Evolutionary conservation across 2,888 invertebrate species (phyloP).

Genomic region (Ellobium chinense): DNA sequence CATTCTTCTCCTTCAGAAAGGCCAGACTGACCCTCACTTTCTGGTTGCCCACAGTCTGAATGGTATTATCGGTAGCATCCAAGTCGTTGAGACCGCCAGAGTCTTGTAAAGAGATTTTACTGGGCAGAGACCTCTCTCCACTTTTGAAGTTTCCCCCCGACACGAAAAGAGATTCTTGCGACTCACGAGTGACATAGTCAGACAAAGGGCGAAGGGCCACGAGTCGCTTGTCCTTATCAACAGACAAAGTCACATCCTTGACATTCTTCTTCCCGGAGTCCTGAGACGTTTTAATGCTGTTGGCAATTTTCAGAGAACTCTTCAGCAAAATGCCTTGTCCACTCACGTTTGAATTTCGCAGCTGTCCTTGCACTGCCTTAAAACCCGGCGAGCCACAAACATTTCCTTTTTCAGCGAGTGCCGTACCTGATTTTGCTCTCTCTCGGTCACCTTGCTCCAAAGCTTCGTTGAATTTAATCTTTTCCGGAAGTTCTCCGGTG

Average conservation of each 20-base stretch:
- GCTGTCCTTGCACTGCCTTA: background rate
- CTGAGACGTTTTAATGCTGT: background rate
- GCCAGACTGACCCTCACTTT: conserved; percentile 11
- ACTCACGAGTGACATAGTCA: background rate
- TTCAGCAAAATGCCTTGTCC: background rate
- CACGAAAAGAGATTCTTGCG: background rate
- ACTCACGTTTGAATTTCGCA: background rate
- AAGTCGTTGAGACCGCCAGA: background rate
- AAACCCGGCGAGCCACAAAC: conserved; percentile 9
- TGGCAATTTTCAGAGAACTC: background rate
- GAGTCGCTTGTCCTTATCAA: background rate
- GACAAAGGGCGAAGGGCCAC: background rate
- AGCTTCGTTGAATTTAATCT: background rate
- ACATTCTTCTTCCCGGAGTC: background rate
- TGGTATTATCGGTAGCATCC: background rate
- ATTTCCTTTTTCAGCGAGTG: background rate
- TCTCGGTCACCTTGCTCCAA: background rate
- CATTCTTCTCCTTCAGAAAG: background rate
- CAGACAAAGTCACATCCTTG: background rate
- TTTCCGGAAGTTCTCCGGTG: background rate
- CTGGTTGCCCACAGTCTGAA: background rate
- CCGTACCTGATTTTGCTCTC: background rate
- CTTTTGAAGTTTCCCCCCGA: background rate
- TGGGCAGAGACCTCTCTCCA: background rate
- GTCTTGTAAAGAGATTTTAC: background rate